Conservation (phyloP, 2,797 vertebrate genomes). For the Poliocrania exsul region DNA sequence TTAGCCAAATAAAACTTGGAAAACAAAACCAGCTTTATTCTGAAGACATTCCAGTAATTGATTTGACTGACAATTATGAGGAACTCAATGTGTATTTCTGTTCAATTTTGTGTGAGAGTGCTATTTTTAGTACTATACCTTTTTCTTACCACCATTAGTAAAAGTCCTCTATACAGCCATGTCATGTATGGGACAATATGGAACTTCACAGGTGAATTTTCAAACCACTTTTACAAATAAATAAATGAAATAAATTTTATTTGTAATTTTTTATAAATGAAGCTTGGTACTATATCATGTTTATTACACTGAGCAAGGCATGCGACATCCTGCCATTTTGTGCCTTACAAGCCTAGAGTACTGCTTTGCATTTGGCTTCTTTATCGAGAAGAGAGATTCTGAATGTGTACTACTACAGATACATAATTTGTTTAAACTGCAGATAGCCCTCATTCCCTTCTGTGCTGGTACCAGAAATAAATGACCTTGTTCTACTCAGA, state of each 20-base stretch:
- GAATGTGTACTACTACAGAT: background rate
- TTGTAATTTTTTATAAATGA: background rate
- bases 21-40: background rate
- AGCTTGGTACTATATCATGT: background rate
- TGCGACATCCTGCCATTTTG: background rate
- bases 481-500: background rate
- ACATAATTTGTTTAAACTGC: background rate
- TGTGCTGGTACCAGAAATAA: background rate
- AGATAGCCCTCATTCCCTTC: background rate
- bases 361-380: background rate
- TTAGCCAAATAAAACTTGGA: background rate
- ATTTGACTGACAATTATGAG: background rate
- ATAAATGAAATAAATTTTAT: too few species aligned
- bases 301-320: background rate
- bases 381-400: background rate
- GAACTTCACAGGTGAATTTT: background rate
- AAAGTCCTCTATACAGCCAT: background rate
- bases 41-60: background rate
- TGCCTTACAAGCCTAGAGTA: background rate
- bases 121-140: background rate
- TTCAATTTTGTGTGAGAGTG: background rate
- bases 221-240: background rate
- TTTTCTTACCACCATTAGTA: background rate
- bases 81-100: background rate
- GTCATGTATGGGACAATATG: background rate